phyloP scores from a whole-genome alignment of 1,140 invertebrate species.

The Neomicropteryx cornuta region DNA sequence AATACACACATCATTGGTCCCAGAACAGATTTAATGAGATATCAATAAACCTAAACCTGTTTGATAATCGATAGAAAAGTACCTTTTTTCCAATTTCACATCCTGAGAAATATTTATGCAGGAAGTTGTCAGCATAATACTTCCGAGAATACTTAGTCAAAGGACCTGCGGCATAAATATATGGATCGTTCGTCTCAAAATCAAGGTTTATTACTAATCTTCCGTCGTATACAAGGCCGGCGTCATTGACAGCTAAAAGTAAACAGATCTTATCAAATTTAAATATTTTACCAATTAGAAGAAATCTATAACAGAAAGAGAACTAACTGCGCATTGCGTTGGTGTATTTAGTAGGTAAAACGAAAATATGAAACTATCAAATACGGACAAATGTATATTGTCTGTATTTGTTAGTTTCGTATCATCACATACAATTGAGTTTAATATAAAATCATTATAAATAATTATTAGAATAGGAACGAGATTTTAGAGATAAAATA shows the following conservation, averaged over 20 bases:
- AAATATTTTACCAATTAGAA: conserved; percentile 17
- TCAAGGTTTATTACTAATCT: conserved; percentile 53
- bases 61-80: too few species aligned
- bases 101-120: conserved; percentile 42
- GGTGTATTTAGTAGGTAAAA: too few species aligned
- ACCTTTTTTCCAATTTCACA: conserved; percentile 45
- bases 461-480: conserved; percentile 3
- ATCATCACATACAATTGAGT: too few species aligned
- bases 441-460: too few species aligned
- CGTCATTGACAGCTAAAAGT: conserved; percentile 48
- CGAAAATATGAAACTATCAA: too few species aligned
- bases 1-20: too few species aligned
- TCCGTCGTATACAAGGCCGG: conserved; percentile 59
- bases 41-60: too few species aligned
- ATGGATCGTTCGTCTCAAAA: conserved; percentile 58
- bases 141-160: conserved; percentile 49
- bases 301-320: too few species aligned
- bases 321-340: too few species aligned
- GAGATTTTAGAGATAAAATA: neutral
- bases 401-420: too few species aligned
- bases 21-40: too few species aligned
- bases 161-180: conserved; percentile 56
- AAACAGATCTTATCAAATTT: neutral
- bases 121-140: conserved; percentile 31
- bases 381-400: too few species aligned